These are phyloP conservation scores for Apoda limacodes DNA, from an alignment of 2,888 invertebrate species.

Conservation along the genomic window DNA sequence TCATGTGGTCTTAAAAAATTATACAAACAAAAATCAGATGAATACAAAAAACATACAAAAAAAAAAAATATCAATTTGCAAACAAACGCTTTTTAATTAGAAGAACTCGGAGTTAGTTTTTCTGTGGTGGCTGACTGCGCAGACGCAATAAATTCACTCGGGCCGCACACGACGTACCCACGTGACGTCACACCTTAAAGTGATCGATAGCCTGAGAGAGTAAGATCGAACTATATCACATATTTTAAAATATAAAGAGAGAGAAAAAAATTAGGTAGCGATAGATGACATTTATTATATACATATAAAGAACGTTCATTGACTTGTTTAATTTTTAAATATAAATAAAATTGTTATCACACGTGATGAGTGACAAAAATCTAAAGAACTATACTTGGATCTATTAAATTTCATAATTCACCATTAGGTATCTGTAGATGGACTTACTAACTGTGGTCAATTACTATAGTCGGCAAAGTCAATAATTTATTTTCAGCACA, in stretches of 20 bases:
- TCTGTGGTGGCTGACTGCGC: slow-evolving; percentile 51
- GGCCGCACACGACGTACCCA: slow-evolving; percentile 69
- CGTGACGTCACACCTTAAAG: slow-evolving; percentile 65
- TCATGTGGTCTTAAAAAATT: too few relatives aligned
- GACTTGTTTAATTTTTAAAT: too few relatives aligned
- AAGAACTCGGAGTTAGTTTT: slow-evolving; percentile 21
- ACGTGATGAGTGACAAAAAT: too few relatives aligned
- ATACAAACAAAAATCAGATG: too few relatives aligned
- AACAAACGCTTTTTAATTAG: neutral
- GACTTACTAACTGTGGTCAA: too few relatives aligned
- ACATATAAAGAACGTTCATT: too few relatives aligned
- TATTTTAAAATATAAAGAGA: slow-evolving; percentile 26
- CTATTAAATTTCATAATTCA: too few relatives aligned
- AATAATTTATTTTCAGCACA: too few relatives aligned
- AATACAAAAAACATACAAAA: neutral
- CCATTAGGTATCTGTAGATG: too few relatives aligned
- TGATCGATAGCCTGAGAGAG: slow-evolving; percentile 60
- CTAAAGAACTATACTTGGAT: too few relatives aligned
- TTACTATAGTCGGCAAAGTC: too few relatives aligned
- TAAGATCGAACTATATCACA: slow-evolving; percentile 37
- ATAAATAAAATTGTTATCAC: too few relatives aligned
- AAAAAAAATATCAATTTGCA: neutral
- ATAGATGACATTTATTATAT: slow-evolving; percentile 64
- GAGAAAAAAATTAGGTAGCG: slow-evolving; percentile 38
- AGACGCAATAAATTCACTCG: slow-evolving; percentile 62